These are phyloP conservation scores for Lagria hirta DNA, from an alignment of 2,888 invertebrate genomes.

Conservation along the genomic window DNA sequence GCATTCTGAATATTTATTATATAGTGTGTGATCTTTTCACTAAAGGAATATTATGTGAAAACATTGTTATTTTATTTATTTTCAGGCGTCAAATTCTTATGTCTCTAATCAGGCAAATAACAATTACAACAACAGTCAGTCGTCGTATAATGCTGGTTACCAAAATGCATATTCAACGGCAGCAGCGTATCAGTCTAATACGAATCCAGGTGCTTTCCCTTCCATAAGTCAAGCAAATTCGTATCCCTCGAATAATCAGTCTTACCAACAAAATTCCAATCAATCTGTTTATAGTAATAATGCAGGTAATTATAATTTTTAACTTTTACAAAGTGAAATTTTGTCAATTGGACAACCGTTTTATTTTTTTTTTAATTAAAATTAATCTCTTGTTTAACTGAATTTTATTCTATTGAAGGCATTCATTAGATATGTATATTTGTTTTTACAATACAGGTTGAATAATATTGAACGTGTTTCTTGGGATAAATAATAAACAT, in stretches of 20 bases:
- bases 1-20: slow-evolving; percentile 33
- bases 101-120: slow-evolving; percentile 45
- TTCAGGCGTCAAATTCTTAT: slow-evolving; percentile 54
- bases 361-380: no score
- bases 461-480: no score
- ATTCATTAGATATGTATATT: no score
- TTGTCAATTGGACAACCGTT: no score
- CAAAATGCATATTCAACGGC: slow-evolving; percentile 51
- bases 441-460: no score
- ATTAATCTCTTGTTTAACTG: no score
- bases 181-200: slow-evolving; percentile 43
- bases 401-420: no score
- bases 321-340: slow-evolving; percentile 1
- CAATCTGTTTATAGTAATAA: slow-evolving; percentile 53
- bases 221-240: slow-evolving; percentile 49
- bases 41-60: background rate
- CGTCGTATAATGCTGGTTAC: slow-evolving; percentile 47
- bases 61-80: slow-evolving; percentile 5
- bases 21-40: slow-evolving; percentile 2
- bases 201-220: slow-evolving; percentile 43
- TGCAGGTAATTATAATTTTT: slow-evolving; percentile 42
- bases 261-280: slow-evolving; percentile 50
- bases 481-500: no score
- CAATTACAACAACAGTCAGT: slow-evolving; percentile 49
- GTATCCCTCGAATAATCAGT: slow-evolving; percentile 46